Evolutionary conservation across 1,140 invertebrate species (phyloP).

Genomic region (Thrips palmi): DNA sequence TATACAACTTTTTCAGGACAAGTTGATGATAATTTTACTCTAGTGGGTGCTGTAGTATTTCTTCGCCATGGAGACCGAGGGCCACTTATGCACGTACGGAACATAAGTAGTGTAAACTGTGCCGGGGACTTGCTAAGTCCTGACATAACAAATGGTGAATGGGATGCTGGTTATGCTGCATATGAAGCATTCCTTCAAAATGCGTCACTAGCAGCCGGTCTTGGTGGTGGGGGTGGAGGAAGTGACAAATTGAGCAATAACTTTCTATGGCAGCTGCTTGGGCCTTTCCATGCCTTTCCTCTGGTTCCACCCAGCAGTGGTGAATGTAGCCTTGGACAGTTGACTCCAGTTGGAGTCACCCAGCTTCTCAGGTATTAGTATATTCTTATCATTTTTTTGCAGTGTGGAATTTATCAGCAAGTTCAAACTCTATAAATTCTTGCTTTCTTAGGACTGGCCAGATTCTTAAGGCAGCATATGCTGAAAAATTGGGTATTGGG

Average conservation of each 20-base stretch:
- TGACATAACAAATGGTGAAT: too few relatives aligned
- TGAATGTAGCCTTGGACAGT: conserved; percentile 40
- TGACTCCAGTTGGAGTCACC: conserved; percentile 44
- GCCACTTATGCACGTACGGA: conserved; percentile 56
- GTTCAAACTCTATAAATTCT: too few relatives aligned
- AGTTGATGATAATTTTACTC: conserved; percentile 38
- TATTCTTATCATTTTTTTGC: too few relatives aligned
- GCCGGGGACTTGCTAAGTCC: conserved; percentile 26
- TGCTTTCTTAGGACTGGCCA: conserved; percentile 54
- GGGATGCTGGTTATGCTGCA: too few relatives aligned
- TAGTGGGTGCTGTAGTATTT: conserved; percentile 61
- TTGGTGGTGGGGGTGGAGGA: too few relatives aligned
- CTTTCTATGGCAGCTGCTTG: conserved; percentile 45
- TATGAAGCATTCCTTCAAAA: conserved; percentile 22
- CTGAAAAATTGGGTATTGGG: conserved; percentile 31
- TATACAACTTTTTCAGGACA: conserved; percentile 29
- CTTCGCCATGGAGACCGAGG: conserved; percentile 78
- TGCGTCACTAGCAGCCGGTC: too few relatives aligned
- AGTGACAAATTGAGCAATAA: too few relatives aligned
- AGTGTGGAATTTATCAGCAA: too few relatives aligned
- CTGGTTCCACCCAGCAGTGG: conserved; percentile 36
- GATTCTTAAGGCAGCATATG: conserved; percentile 49
- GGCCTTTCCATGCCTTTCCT: conserved; percentile 62
- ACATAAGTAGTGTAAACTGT: conserved; percentile 59
- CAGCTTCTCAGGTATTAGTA: too few relatives aligned